These are phyloP conservation scores for Amphiura filiformis DNA, from an alignment of 35 echinoderm and acorn worm genomes.

Conservation along the genomic window DNA sequence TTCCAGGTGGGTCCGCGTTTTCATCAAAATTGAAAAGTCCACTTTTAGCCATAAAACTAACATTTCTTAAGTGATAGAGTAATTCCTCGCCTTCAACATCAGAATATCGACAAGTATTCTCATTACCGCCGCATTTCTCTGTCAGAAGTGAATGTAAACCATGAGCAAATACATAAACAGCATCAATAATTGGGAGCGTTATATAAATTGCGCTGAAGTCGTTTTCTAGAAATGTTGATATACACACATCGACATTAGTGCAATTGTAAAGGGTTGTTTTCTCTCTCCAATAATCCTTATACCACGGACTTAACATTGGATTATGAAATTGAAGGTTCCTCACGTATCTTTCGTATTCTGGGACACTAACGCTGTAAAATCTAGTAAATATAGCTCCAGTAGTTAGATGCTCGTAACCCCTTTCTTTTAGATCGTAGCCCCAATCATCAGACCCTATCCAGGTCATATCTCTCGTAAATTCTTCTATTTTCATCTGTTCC, in stretches of 20 bases:
- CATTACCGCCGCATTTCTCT: background rate
- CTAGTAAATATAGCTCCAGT: slow-evolving; percentile 24
- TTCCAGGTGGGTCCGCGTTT: slow-evolving; percentile 33
- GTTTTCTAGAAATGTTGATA: background rate
- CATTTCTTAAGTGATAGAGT: background rate
- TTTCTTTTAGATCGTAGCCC: slow-evolving; percentile 22
- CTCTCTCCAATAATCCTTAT: background rate
- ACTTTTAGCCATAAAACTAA: slow-evolving; percentile 13
- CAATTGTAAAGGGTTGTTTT: background rate
- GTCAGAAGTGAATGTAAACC: slow-evolving; percentile 7
- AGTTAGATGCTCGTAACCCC: background rate
- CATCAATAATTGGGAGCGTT: slow-evolving; percentile 25
- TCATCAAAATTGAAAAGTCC: slow-evolving; percentile 36
- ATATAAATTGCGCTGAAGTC: slow-evolving; percentile 10
- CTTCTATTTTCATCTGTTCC: background rate
- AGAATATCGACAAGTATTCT: background rate
- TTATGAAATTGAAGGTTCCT: background rate
- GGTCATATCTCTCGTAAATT: background rate
- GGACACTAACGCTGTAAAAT: slow-evolving; percentile 32
- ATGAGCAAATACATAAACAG: slow-evolving; percentile 33
- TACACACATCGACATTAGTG: background rate
- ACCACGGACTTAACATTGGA: slow-evolving; percentile 20
- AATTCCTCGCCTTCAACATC: background rate
- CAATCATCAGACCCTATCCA: slow-evolving; percentile 46
- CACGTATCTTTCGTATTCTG: slow-evolving; percentile 12